Evolutionary conservation across 2,888 invertebrate species (phyloP).

Genomic region (Plagodis dolabraria): DNA sequence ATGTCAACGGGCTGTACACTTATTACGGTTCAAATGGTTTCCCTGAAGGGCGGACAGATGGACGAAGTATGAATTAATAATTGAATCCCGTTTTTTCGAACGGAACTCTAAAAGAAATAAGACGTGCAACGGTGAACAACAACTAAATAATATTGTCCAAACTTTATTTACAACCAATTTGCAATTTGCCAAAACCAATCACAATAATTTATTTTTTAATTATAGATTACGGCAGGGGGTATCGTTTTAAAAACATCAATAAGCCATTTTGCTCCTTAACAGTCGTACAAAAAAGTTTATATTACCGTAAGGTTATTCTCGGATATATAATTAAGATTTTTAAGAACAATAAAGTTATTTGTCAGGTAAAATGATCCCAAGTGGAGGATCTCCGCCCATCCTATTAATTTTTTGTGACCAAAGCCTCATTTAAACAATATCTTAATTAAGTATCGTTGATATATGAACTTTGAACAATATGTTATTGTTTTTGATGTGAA

Average conservation of each 20-base stretch:
- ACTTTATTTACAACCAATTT: conserved; percentile 65
- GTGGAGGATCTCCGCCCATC: conserved; percentile 29
- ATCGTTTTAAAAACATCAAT: not conserved
- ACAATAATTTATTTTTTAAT: conserved; percentile 81
- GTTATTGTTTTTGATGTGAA: conserved; percentile 1
- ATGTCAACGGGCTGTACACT: too few species aligned
- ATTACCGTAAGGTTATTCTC: conserved; percentile 15
- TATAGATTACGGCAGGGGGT: conserved; percentile 51
- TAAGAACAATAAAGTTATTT: conserved; percentile 63
- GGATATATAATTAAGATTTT: conserved; percentile 19
- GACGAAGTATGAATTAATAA: too few species aligned
- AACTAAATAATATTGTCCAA: conserved; percentile 6
- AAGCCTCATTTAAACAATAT: conserved; percentile 29
- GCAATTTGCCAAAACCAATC: conserved; percentile 82
- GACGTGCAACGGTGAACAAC: too few species aligned
- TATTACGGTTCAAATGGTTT: too few species aligned
- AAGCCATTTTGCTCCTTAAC: not conserved
- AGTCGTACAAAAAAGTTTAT: conserved; percentile 3
- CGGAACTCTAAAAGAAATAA: too few species aligned
- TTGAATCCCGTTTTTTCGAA: too few species aligned
- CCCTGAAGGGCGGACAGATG: too few species aligned
- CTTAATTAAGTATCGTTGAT: conserved; percentile 28
- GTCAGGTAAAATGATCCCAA: conserved; percentile 67
- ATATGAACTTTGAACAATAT: not conserved
- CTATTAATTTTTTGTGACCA: conserved; percentile 18